A percentile compares a stretch with the other conserved stretches of the same genome.
Conservation (phyloP, 1,140 invertebrate genomes). For the Oryctes rhinoceros region DNA sequence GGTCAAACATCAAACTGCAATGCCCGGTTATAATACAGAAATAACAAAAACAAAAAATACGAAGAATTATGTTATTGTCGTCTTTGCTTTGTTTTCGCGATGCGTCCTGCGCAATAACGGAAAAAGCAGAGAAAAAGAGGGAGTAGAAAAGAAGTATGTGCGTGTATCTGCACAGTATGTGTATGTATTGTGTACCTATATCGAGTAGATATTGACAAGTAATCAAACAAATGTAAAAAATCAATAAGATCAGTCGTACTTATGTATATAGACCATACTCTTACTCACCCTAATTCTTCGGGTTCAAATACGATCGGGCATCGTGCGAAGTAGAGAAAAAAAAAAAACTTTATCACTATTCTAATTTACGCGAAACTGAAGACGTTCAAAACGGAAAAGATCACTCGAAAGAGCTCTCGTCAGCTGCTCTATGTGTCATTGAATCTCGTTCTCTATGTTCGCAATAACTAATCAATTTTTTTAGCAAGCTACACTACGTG, state of each 20-base stretch:
- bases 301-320: background rate
- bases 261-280: background rate
- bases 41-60: conserved; percentile 8
- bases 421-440: conserved; percentile 30
- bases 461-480: conserved; percentile 38
- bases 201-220: conserved; percentile 14
- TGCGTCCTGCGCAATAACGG: conserved; percentile 17
- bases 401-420: background rate
- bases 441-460: conserved; percentile 25
- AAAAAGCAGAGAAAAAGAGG: conserved; percentile 4
- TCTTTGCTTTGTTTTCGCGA: background rate
- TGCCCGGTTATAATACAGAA: background rate
- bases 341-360: background rate
- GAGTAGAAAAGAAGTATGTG: background rate
- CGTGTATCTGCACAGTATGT: background rate
- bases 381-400: background rate
- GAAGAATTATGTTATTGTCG: conserved; percentile 3
- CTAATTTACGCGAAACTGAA: background rate
- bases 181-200: conserved; percentile 25
- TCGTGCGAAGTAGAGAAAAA: background rate
- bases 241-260: conserved; percentile 5
- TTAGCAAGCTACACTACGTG: conserved; percentile 25
- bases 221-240: conserved; percentile 34
- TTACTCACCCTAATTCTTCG: background rate
- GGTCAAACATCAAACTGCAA: background rate